Conservation (phyloP, 2,888 invertebrate species). For the Neocrepidodera transversa region DNA sequence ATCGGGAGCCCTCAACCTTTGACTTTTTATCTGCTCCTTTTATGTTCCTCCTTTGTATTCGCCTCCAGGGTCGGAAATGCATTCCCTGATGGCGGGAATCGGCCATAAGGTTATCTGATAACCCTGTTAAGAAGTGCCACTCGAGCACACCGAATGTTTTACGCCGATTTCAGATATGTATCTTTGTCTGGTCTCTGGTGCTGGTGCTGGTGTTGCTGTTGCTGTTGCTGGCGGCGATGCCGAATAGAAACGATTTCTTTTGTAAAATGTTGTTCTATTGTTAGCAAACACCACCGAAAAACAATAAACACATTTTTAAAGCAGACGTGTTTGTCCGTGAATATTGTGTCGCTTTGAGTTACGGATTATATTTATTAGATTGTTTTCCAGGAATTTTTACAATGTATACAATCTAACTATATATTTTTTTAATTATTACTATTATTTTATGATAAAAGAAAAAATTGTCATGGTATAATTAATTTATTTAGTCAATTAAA, state of each 20-base stretch:
- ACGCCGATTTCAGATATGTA: constrained; percentile 47
- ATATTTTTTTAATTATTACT: too few relatives aligned
- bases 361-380: neutral
- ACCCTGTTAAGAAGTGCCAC: constrained; percentile 44
- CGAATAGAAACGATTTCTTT: constrained; percentile 25
- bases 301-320: constrained; percentile 26
- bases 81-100: constrained; percentile 41
- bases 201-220: constrained; percentile 20
- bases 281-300: constrained; percentile 26
- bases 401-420: too few relatives aligned
- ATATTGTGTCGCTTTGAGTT: neutral
- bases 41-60: constrained; percentile 41
- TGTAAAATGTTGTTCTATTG: constrained; percentile 35
- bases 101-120: constrained; percentile 42
- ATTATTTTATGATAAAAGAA: too few relatives aligned
- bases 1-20: constrained; percentile 44
- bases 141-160: constrained; percentile 43
- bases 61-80: constrained; percentile 41
- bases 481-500: too few relatives aligned
- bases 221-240: constrained; percentile 12
- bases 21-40: constrained; percentile 47
- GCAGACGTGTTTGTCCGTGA: neutral
- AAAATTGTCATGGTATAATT: too few relatives aligned
- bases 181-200: constrained; percentile 35
- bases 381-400: neutral